Evolutionary conservation across 2,113 vertebrate species (phyloP), one percentile per base, ranked within the genome.

Genomic region (Brevimyrus niger): DNA sequence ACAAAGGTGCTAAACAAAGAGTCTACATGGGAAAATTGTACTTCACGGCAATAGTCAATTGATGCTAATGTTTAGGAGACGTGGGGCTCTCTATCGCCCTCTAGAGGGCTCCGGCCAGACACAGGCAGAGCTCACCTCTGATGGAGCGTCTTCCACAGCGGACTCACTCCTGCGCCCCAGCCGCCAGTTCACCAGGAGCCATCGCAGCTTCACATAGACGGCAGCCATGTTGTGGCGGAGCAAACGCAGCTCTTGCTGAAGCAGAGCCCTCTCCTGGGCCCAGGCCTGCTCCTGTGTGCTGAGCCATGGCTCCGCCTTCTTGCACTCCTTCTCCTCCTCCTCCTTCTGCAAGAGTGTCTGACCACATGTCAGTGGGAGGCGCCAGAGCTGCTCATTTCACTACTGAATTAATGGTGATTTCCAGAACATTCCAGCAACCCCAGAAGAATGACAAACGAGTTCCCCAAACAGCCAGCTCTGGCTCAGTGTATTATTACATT

Each of bases 151-250:
- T 46, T 95, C 95, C 35, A 94, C 94, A n/a, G 94, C 94, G 0
- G 95, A 90, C 13, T 96, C 96, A n/a, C 94, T 93, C 89, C 93
- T 94, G 89, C 94, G 96, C 47, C 97, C 95, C 55, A 96, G 96
- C 89, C 96, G 95, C 98, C 98, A 99, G 90, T 97, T 97, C 88
- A 96, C 97, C 15, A 99, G 96, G 92, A 99, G 95, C 96, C 97
- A 97, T 90, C 97, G 96, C 90, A 99, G 96, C 93, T 98, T 99
- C 93, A 98, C 96, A 58, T 98, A 99, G 91, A 98, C 94, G 58
- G 99, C 95, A 94, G 98, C 96, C 46, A 96, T 97, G 95, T 97
- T 98, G 91, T 98, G 97, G 92, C 96, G 96, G 94, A 98, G 96
- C 92, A 96, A 96, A 11, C 96, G 95, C 48, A 99, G 94, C 91